Conservation (phyloP, 2,888 invertebrate genomes). For the Stenotaenia linearis region DNA sequence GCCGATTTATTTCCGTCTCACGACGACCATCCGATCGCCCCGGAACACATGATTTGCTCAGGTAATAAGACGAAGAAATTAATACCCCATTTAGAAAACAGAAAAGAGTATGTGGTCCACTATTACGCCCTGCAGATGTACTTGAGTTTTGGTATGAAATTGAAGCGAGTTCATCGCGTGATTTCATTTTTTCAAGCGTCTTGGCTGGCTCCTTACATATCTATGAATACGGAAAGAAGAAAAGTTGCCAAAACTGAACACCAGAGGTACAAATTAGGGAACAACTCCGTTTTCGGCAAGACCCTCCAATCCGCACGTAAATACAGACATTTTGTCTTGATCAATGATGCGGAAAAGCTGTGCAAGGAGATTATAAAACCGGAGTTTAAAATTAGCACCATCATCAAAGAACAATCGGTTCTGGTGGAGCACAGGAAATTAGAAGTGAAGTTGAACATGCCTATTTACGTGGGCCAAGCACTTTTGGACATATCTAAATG, state of each 20-base stretch:
- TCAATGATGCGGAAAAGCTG: too few species aligned
- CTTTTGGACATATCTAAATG: conserved; percentile 42
- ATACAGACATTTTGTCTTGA: conserved; percentile 40
- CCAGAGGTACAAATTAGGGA: conserved; percentile 46
- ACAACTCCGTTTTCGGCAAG: conserved; percentile 44
- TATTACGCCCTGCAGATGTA: conserved; percentile 39
- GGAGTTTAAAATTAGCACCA: conserved; percentile 29
- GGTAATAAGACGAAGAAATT: too few species aligned
- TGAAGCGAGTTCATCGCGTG: conserved; percentile 39
- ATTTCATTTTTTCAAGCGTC: conserved; percentile 32
- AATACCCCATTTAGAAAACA: conserved; percentile 35
- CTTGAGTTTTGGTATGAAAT: conserved; percentile 38
- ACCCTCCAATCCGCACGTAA: conserved; percentile 43
- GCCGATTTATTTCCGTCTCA: conserved; percentile 32
- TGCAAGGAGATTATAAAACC: conserved; percentile 32
- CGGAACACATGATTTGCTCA: too few species aligned
- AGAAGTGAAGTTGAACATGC: too few species aligned
- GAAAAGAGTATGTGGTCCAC: conserved; percentile 39
- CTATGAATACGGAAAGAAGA: conserved; percentile 37
- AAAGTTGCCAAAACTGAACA: conserved; percentile 43
- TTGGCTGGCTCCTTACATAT: conserved; percentile 36
- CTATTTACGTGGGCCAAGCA: too few species aligned
- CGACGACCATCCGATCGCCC: conserved; percentile 36
- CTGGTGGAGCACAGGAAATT: conserved; percentile 30
- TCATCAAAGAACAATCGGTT: conserved; percentile 1